These are phyloP conservation scores for Heliopora coerulea DNA, from an alignment of 92 coral and sea anemone genomes.

Conservation along the genomic window DNA sequence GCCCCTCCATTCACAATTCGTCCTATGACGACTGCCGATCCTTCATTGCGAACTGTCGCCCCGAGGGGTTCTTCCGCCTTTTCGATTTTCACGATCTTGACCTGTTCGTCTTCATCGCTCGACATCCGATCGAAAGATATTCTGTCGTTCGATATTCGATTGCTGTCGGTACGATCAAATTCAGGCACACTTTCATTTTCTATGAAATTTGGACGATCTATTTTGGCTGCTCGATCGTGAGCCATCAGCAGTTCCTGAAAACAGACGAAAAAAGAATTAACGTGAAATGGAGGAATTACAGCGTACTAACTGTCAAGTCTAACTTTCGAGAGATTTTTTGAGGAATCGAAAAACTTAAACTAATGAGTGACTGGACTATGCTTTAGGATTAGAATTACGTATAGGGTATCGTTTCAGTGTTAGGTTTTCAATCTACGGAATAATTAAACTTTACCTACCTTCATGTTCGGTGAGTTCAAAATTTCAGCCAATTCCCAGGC, in stretches of 20 bases:
- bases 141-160: constrained; percentile 40
- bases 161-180: constrained; percentile 32
- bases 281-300: too few relatives aligned
- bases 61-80: constrained; percentile 94
- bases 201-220: constrained; percentile 81
- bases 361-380: too few relatives aligned
- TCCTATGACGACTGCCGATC: constrained; percentile 93
- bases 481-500: constrained; percentile 68
- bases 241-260: constrained; percentile 79
- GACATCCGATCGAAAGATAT: constrained; percentile 68
- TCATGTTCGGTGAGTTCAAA: constrained; percentile 66
- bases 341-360: too few relatives aligned
- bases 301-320: too few relatives aligned
- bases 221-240: constrained; percentile 95
- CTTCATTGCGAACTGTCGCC: constrained; percentile 94
- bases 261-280: not conserved
- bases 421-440: too few relatives aligned
- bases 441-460: constrained; percentile 50
- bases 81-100: constrained; percentile 90
- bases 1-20: constrained; percentile 95
- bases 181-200: constrained; percentile 65
- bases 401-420: too few relatives aligned
- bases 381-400: too few relatives aligned
- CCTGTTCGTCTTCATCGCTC: constrained; percentile 81
- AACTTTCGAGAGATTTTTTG: too few relatives aligned